Conservation (phyloP, 2,888 invertebrate species). For the Watsonalla cultraria region DNA sequence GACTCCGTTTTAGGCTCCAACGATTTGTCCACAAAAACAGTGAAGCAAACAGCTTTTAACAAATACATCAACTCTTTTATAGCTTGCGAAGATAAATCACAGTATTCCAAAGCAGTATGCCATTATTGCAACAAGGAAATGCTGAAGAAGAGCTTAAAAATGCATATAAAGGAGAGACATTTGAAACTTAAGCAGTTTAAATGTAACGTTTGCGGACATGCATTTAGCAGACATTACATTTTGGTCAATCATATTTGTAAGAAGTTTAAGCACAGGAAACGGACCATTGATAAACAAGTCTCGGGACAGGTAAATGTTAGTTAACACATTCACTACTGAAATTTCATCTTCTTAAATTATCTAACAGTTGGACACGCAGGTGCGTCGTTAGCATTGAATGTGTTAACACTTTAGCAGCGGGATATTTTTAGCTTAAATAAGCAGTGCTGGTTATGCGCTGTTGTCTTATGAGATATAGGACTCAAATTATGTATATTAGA, state of each 20-base stretch:
- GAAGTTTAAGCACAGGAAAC: constrained; percentile 14
- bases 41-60: constrained; percentile 14
- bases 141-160: constrained; percentile 55
- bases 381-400: no score
- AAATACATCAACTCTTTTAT: constrained; percentile 33
- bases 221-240: constrained; percentile 48
- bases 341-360: no score
- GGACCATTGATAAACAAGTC: constrained; percentile 2
- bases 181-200: constrained; percentile 43
- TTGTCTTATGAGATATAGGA: no score
- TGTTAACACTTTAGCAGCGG: no score
- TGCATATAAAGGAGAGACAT: constrained; percentile 55
- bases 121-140: constrained; percentile 63
- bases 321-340: no score
- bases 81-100: constrained; percentile 31
- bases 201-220: constrained; percentile 35
- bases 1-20: not conserved
- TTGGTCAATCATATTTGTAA: constrained; percentile 46
- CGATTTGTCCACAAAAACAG: not conserved
- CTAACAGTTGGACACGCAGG: no score
- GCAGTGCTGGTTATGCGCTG: no score
- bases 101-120: constrained; percentile 51
- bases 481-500: no score
- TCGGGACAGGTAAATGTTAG: not conserved
- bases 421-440: no score